Evolutionary conservation across 2,113 vertebrate species (phyloP).

Genomic region (Mobula hypostoma): DNA sequence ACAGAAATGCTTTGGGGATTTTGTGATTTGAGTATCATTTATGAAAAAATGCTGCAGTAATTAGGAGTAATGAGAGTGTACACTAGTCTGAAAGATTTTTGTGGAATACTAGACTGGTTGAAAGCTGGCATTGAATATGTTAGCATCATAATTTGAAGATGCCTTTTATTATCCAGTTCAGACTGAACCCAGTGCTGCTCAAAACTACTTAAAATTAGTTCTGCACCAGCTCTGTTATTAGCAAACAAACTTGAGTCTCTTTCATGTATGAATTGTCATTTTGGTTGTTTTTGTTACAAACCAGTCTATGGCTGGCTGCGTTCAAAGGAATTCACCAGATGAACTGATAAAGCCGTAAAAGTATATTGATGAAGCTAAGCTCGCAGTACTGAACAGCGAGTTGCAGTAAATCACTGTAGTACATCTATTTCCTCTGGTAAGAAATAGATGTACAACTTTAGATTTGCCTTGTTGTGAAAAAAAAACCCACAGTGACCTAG

Average conservation of each 20-base stretch:
- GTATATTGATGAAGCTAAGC: neutral
- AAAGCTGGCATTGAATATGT: neutral
- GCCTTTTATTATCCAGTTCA: neutral
- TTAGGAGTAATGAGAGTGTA: neutral
- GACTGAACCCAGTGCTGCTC: neutral
- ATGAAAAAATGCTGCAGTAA: neutral
- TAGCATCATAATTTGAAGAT: neutral
- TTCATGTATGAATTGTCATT: neutral
- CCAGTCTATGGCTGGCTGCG: neutral
- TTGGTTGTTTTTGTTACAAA: neutral
- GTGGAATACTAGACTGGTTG: neutral
- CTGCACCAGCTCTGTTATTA: neutral
- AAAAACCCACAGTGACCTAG: neutral
- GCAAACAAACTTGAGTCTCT: slow-evolving; percentile 16
- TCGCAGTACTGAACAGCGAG: neutral
- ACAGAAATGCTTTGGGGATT: neutral
- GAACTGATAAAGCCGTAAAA: neutral
- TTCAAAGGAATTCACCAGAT: neutral
- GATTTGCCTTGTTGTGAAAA: neutral
- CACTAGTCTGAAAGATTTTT: neutral
- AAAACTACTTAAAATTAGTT: slow-evolving; percentile 27
- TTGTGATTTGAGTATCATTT: neutral
- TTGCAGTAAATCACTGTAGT: neutral
- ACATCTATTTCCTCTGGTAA: neutral
- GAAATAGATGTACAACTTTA: neutral